A percentile compares a stretch with the other conserved stretches of the same genome.
Conservation (phyloP, 2,888 invertebrate genomes). For the Lymantria dispar region DNA sequence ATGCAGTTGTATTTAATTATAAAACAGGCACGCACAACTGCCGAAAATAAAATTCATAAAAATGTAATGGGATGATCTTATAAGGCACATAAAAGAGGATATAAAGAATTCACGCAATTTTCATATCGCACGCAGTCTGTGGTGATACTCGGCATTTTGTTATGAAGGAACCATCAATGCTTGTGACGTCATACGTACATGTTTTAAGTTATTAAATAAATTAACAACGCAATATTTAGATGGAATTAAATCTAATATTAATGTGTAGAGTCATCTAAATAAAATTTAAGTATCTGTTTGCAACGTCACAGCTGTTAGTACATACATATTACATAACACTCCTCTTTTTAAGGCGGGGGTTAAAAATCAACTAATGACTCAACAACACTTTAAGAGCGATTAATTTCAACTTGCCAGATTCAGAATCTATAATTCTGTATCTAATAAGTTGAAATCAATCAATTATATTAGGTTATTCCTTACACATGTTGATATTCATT, state of each 20-base stretch:
- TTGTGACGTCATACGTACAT: neutral
- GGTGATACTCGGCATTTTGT: neutral
- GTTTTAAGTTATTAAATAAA: neutral
- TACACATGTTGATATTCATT: too few species aligned
- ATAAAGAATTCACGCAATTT: neutral
- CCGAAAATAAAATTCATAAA: slow-evolving; percentile 1
- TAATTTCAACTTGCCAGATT: too few species aligned
- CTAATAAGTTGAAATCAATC: too few species aligned
- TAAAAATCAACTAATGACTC: too few species aligned
- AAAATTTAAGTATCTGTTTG: too few species aligned
- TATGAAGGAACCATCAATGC: neutral
- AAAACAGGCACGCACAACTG: neutral
- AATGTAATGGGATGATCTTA: neutral
- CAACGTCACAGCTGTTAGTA: too few species aligned
- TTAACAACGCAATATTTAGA: neutral
- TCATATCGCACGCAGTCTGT: neutral
- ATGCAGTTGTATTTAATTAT: neutral
- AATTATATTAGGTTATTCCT: too few species aligned
- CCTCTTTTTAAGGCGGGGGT: too few species aligned
- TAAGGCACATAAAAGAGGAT: neutral
- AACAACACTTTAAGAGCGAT: too few species aligned
- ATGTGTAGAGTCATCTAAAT: too few species aligned
- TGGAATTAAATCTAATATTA: neutral
- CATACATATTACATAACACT: too few species aligned
- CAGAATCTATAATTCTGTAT: too few species aligned